Percentiles rank a stretch among this genome's conserved stretches.
Conservation (phyloP, 1,140 invertebrate genomes). For the Telenomus remus region DNA sequence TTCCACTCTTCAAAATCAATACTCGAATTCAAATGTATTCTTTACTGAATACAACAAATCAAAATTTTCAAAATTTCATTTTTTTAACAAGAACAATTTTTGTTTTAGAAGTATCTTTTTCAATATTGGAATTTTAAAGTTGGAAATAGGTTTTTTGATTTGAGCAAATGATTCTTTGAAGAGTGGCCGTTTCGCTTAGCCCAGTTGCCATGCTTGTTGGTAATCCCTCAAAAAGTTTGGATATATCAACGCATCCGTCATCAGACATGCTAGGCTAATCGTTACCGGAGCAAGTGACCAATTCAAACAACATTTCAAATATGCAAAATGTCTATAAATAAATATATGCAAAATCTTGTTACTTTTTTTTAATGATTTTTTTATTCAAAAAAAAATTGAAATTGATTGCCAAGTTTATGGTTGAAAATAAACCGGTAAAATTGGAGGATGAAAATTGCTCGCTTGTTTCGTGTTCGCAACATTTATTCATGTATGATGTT, state of each 20-base stretch:
- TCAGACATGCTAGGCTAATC: constrained; percentile 34
- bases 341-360: background rate
- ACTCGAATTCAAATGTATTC: too few relatives aligned
- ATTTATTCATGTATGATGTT: too few relatives aligned
- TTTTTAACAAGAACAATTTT: too few relatives aligned
- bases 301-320: too few relatives aligned
- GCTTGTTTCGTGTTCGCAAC: too few relatives aligned
- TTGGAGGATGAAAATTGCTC: too few relatives aligned
- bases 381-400: background rate
- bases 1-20: constrained; percentile 25
- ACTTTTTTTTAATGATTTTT: background rate
- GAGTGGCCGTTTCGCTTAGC: constrained; percentile 37
- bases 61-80: too few relatives aligned
- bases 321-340: background rate
- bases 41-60: too few relatives aligned
- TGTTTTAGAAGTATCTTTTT: too few relatives aligned
- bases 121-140: too few relatives aligned
- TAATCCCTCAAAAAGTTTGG: constrained; percentile 31
- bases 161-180: too few relatives aligned
- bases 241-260: constrained; percentile 21
- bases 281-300: constrained; percentile 28
- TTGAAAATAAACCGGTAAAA: background rate
- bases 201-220: constrained; percentile 41
- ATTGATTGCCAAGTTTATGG: background rate
- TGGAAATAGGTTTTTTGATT: too few relatives aligned